Conservation (phyloP, 2,797 vertebrate genomes). For the Sebastes hubbsi region DNA sequence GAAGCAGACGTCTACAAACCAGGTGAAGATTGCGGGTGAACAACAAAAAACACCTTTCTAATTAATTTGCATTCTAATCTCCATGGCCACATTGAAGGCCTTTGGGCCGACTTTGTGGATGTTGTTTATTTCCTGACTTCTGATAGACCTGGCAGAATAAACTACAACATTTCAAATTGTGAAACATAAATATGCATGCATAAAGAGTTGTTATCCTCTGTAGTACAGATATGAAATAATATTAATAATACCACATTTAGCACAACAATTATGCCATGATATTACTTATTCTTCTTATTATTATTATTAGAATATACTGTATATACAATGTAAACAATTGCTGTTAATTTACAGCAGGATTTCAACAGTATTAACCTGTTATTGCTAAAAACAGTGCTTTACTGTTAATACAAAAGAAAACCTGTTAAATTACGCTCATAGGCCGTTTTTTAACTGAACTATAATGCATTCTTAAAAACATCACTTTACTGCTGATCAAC, state of each 20-base stretch:
- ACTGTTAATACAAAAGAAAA: no score
- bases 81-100: constrained; percentile 27
- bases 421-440: no score
- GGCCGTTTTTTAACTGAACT: no score
- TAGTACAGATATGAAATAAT: background rate
- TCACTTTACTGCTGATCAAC: no score
- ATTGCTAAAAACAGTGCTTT: no score
- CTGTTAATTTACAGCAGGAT: no score
- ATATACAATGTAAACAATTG: no score
- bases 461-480: no score
- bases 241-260: background rate
- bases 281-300: background rate
- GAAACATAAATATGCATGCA: background rate
- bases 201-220: background rate
- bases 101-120: constrained; percentile 36
- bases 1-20: constrained; percentile 30
- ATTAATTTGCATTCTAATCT: constrained; percentile 67
- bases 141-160: constrained; percentile 26
- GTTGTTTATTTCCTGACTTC: constrained; percentile 48
- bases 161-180: background rate
- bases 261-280: background rate
- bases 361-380: no score
- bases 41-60: constrained; percentile 31
- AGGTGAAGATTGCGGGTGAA: constrained; percentile 39
- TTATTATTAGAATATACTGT: background rate